phyloP scores from a whole-genome alignment of 53 echinoderm and acorn worm species.

The Antedon mediterranea region DNA sequence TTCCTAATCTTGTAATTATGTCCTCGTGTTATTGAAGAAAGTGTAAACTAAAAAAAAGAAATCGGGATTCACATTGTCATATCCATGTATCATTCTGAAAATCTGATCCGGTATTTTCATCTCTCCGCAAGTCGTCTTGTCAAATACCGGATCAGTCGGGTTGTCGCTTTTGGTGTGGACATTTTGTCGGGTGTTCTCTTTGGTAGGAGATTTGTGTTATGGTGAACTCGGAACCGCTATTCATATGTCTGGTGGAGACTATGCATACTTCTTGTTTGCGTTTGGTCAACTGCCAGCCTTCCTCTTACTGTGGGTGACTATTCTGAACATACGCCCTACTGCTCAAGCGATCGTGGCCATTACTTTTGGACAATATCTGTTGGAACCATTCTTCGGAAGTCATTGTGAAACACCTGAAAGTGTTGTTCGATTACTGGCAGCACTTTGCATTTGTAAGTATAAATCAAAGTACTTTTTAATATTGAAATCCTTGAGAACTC shows the following conservation, averaged over 20 bases:
- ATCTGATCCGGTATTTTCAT: conserved; percentile 95
- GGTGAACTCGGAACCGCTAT: conserved; percentile 91
- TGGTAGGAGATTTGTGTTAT: conserved; percentile 86
- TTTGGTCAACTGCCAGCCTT: conserved; percentile 79
- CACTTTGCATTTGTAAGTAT: conserved; percentile 76
- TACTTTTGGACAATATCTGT: conserved; percentile 75
- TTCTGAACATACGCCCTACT: conserved; percentile 77
- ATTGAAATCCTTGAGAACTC: too few relatives aligned
- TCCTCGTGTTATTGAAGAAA: too few relatives aligned
- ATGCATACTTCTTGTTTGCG: conserved; percentile 75
- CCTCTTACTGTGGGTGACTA: conserved; percentile 81
- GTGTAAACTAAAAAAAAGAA: too few relatives aligned
- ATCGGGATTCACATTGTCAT: too few relatives aligned
- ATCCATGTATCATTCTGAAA: too few relatives aligned
- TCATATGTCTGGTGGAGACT: conserved; percentile 94
- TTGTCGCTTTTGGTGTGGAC: conserved; percentile 63
- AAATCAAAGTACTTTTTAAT: not conserved
- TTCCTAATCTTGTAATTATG: too few relatives aligned
- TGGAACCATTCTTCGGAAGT: conserved; percentile 61
- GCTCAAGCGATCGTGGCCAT: conserved; percentile 91
- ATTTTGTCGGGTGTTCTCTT: conserved; percentile 70
- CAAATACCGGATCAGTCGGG: conserved; percentile 51
- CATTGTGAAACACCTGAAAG: conserved; percentile 30
- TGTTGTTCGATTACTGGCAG: conserved; percentile 55
- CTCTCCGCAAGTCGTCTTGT: conserved; percentile 64